A percentile compares a stretch with the other conserved stretches of the same genome.
Evolutionary conservation across 2,888 invertebrate species (phyloP).

Genomic region (Ormyrus labotus): DNA sequence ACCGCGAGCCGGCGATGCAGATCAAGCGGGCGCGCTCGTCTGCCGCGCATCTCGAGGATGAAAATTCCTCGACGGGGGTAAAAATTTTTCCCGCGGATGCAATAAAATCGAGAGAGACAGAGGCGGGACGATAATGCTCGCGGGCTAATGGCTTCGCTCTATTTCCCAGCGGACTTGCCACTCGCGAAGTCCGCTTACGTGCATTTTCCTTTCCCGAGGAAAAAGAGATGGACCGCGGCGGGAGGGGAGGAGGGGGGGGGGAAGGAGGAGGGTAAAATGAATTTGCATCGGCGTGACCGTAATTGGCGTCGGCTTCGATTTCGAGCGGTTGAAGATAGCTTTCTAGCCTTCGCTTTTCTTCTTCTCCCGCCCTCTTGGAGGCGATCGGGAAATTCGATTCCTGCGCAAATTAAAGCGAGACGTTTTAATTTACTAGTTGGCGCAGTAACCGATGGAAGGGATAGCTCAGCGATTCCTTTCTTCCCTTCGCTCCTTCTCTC

Average conservation of each 20-base stretch:
- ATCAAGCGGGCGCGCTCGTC: too few relatives aligned
- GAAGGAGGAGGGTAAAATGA: constrained; percentile 31
- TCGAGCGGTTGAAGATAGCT: constrained; percentile 12
- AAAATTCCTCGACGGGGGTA: background rate
- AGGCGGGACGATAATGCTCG: constrained; percentile 36
- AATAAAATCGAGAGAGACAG: constrained; percentile 44
- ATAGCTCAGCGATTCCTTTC: constrained; percentile 16
- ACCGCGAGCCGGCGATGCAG: too few relatives aligned
- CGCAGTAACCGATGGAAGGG: constrained; percentile 5
- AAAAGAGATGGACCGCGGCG: too few relatives aligned
- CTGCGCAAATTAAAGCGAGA: constrained; percentile 52
- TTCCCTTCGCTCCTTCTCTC: background rate
- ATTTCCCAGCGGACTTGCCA: background rate
- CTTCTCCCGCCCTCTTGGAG: background rate
- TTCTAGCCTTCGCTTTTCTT: constrained; percentile 28
- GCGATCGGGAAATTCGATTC: constrained; percentile 49
- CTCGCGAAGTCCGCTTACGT: constrained; percentile 6
- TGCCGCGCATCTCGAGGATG: too few relatives aligned
- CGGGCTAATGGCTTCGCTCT: constrained; percentile 19
- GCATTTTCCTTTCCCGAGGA: constrained; percentile 1
- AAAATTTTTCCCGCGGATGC: constrained; percentile 35
- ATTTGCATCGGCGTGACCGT: constrained; percentile 52
- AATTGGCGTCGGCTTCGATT: constrained; percentile 44
- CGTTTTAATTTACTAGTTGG: constrained; percentile 54
- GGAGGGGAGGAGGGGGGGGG: background rate